Evolutionary conservation across 2,113 vertebrate genomes (phyloP).

Genomic region (Hepsetus odoe): DNA sequence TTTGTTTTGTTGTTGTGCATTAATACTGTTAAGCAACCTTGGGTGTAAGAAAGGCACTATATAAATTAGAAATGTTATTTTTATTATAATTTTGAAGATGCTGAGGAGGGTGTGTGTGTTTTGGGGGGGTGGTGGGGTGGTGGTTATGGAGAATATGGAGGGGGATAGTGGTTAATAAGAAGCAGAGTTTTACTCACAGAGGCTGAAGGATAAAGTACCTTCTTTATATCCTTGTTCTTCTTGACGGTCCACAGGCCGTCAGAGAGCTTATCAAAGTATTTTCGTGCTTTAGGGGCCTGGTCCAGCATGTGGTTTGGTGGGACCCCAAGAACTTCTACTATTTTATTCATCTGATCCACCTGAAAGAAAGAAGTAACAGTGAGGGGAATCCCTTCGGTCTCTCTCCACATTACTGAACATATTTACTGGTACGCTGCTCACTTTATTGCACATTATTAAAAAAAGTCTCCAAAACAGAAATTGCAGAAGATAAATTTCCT

Average conservation of each 20-base stretch:
- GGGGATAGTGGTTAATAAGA: slow-evolving; percentile 34
- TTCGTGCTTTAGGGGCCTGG: slow-evolving; percentile 91
- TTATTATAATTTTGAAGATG: no score
- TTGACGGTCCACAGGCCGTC: slow-evolving; percentile 93
- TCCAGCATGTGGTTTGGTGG: slow-evolving; percentile 93
- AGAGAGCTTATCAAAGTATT: slow-evolving; percentile 93
- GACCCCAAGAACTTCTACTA: slow-evolving; percentile 91
- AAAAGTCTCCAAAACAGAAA: no score
- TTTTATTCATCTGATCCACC: slow-evolving; percentile 96
- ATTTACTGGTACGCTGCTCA: background rate
- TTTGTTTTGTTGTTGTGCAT: no score
- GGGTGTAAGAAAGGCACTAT: no score
- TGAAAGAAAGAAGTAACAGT: slow-evolving; percentile 52
- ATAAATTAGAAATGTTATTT: no score
- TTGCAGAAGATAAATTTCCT: no score
- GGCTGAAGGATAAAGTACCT: slow-evolving; percentile 77
- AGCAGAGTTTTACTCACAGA: slow-evolving; percentile 59
- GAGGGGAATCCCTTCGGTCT: background rate
- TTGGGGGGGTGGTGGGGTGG: slow-evolving; percentile 19
- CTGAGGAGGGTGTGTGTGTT: background rate
- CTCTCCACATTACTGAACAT: background rate
- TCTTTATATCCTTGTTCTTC: slow-evolving; percentile 94
- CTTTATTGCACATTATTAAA: background rate
- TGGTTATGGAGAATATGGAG: slow-evolving; percentile 32
- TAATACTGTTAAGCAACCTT: no score